Conservation (phyloP, 2,797 vertebrate species). For the Takifugu rubripes region DNA sequence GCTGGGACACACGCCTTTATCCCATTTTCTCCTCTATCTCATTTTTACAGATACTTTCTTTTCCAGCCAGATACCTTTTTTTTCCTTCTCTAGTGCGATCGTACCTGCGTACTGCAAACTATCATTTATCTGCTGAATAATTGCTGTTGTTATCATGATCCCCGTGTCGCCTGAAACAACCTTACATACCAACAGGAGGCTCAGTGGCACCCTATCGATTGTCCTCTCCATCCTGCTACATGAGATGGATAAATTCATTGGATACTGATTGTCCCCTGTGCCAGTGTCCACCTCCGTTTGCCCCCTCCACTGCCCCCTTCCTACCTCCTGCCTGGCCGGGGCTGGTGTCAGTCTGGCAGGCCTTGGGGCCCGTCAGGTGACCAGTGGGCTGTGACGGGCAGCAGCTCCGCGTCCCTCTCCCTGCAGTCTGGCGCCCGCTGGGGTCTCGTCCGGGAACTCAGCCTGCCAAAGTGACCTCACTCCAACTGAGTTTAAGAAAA, state of each 20-base stretch:
- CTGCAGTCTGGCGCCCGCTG: constrained; percentile 78
- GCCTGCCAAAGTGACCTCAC: constrained; percentile 77
- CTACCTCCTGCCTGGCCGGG: constrained; percentile 65
- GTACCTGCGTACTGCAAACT: constrained; percentile 23
- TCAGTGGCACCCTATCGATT: constrained; percentile 2
- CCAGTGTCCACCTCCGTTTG: constrained; percentile 57
- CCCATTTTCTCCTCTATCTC: constrained; percentile 49
- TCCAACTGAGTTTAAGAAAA: constrained; percentile 48
- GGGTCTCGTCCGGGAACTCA: constrained; percentile 73
- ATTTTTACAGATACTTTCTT: constrained; percentile 31
- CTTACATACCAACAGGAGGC: constrained; percentile 12
- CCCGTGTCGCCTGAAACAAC: constrained; percentile 28
- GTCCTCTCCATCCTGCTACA: constrained; percentile 14
- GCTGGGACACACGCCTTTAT: constrained; percentile 61
- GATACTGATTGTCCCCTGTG: constrained; percentile 59
- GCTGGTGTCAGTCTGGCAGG: constrained; percentile 78
- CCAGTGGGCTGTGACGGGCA: constrained; percentile 79
- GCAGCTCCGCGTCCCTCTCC: constrained; percentile 72
- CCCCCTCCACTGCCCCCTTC: constrained; percentile 46
- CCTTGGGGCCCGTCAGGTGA: constrained; percentile 76
- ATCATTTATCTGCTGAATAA: constrained; percentile 45
- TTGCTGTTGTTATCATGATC: constrained; percentile 19
- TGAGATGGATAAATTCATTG: constrained; percentile 67
- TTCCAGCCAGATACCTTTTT: constrained; percentile 20
- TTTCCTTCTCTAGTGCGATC: constrained; percentile 18